Evolutionary conservation across 2,797 vertebrate genomes (phyloP).

Genomic region (Chelon labrosus): DNA sequence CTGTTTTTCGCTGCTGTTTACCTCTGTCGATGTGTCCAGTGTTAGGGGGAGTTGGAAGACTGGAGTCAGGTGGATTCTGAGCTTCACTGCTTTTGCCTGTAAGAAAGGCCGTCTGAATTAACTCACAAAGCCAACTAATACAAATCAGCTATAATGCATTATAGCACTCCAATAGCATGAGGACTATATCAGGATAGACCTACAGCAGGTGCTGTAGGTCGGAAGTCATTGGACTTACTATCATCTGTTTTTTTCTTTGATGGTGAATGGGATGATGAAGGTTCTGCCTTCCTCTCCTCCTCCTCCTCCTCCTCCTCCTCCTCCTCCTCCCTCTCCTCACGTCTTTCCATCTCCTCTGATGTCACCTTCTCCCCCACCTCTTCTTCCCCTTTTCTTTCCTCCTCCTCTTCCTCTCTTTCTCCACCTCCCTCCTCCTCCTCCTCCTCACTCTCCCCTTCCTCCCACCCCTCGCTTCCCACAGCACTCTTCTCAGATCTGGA

Average conservation of each 20-base stretch:
- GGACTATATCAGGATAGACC: not conserved
- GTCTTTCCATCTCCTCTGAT: constrained; percentile 81
- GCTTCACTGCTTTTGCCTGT: constrained; percentile 62
- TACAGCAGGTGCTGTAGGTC: constrained; percentile 13
- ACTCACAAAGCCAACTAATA: too few relatives aligned
- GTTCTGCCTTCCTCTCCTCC: constrained; percentile 80
- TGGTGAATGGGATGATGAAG: constrained; percentile 85
- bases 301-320: constrained; percentile 59
- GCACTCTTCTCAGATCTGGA: constrained; percentile 62
- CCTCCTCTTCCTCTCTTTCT: constrained; percentile 70
- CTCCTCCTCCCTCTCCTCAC: constrained; percentile 30
- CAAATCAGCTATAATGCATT: not conserved
- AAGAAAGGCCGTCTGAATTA: not conserved
- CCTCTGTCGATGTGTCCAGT: constrained; percentile 65
- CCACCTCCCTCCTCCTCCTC: constrained; percentile 54
- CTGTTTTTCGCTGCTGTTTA: constrained; percentile 23
- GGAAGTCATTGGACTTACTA: constrained; percentile 77
- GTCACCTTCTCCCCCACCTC: constrained; percentile 30
- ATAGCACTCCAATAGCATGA: not conserved
- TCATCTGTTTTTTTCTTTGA: constrained; percentile 88
- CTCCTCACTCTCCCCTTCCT: constrained; percentile 79
- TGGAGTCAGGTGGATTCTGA: constrained; percentile 58
- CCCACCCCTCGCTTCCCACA: constrained; percentile 75
- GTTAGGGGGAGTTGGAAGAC: constrained; percentile 39
- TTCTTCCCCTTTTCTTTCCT: constrained; percentile 40